Percentiles rank a stretch among this genome's conserved stretches.
These are phyloP conservation scores for Takifugu ocellatus DNA, from an alignment of 2,797 vertebrate species.

Conservation along the genomic window DNA sequence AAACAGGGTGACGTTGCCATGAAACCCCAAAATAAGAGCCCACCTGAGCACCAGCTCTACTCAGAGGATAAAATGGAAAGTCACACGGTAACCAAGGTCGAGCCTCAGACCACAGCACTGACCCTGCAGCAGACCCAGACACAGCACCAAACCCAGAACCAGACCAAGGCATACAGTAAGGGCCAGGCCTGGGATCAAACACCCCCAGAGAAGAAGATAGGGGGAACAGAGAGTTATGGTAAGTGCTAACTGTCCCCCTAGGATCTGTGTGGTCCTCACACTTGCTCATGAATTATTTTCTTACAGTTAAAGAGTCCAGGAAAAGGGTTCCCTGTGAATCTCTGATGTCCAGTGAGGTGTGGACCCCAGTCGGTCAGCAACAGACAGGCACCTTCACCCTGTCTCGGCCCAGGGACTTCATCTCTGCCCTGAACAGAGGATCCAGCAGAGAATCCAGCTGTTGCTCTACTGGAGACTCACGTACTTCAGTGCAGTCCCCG, in stretches of 20 bases:
- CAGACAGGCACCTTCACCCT: conserved; percentile 48
- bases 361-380: conserved; percentile 59
- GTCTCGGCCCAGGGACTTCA: conserved; percentile 55
- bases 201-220: no score
- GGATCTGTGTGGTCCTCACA: no score
- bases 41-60: background rate
- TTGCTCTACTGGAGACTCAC: no score
- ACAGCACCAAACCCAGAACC: conserved; percentile 6
- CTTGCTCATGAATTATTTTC: background rate
- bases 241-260: background rate
- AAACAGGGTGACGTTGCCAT: conserved; percentile 43
- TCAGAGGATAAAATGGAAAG: background rate
- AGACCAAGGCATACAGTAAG: conserved; percentile 12
- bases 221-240: background rate
- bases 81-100: background rate
- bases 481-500: no score
- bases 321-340: conserved; percentile 28
- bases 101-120: background rate
- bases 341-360: conserved; percentile 70
- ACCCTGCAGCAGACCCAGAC: no score
- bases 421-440: conserved; percentile 51
- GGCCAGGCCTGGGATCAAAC: conserved; percentile 3
- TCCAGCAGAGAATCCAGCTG: background rate
- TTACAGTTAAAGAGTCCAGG: conserved; percentile 29
- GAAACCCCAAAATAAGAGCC: background rate